Conservation (phyloP, 2,797 vertebrate species). For the Oreochromis grahami region DNA sequence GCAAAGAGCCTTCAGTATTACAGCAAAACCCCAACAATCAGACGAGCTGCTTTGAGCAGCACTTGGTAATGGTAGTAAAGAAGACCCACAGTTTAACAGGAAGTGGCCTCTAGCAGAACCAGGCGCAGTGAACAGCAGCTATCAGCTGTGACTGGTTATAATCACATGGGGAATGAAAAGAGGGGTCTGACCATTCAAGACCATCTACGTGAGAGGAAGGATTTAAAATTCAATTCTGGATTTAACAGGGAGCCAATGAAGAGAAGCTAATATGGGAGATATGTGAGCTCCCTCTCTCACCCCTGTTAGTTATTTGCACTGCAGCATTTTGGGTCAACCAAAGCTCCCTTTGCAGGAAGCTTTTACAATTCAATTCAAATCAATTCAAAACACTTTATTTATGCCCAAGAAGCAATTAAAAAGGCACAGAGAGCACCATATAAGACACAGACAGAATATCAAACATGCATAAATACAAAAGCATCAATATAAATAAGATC, state of each 20-base stretch:
- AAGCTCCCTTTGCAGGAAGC: not conserved
- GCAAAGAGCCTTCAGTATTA: accelerated
- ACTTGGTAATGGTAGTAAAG: not conserved
- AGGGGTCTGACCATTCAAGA: not conserved
- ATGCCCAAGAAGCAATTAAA: not conserved
- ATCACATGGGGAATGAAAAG: not conserved
- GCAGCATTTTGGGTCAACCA: not conserved
- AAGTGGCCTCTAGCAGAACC: not conserved
- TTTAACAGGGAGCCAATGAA: not conserved
- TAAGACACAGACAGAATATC: not conserved
- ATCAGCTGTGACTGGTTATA: not conserved
- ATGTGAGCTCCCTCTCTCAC: not conserved
- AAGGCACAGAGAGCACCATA: not conserved
- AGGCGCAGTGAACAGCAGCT: not conserved
- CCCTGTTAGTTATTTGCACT: not conserved
- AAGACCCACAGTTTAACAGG: not conserved
- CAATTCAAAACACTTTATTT: not conserved
- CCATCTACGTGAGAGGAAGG: not conserved
- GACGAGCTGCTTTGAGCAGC: not conserved
- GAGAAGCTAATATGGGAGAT: not conserved
- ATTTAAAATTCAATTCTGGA: not conserved
- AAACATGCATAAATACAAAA: not conserved
- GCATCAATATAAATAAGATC: accelerated
- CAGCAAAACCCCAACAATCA: not conserved
- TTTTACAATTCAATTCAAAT: not conserved